Base-by-base conservation (phyloP, 2,797 vertebrate species). In the Natrix natrix region DNA sequence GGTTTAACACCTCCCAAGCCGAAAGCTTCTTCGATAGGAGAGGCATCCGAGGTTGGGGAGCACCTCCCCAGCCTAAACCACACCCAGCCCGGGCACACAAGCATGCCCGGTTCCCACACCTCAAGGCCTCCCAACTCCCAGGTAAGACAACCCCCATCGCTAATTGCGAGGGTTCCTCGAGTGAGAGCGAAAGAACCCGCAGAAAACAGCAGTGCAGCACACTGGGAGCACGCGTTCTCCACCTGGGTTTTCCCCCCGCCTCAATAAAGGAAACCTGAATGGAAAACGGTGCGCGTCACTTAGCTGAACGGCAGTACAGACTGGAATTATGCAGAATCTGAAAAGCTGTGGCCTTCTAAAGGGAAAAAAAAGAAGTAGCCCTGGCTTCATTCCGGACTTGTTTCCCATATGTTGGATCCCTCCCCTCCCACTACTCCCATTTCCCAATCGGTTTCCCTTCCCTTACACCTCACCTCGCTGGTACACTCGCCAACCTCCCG, bases 191-290 rank as follows among this genome's bases (percentile, higher is more conserved):
- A n/a, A 55, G 17, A 32, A 69, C 28, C 28, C n/a, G 5, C 10
- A 54, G 37, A 32, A 32, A 63, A 24, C 59, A 48, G 78, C 83
- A n/a, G 14, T 11, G 52, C 37, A 60, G n/a, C 63, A 48, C 63
- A 32, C 17, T 56, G 88, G 8, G 48, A 74, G 1, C 91, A 52
- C 24, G 56, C 16, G 17, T 90, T 13, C 52, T n/a, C 57, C 32
- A 43, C 94, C n/a, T 93, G 69, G 24, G 91, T 89, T 94, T 7
- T 54, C 93, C 26, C 26, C 91, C 60, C 66, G 20, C 48, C 54
- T 83, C 52, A 26, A 59, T 74, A 90, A 14, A 93, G 91, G 87
- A 55, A 86, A 16, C 20, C 55, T 24, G 61, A 60, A 88, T 74
- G 48, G 5, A 32, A n/a, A 60, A 66, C 3, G 61, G 52, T n/a